Base-by-base conservation (phyloP, 92 coral and sea anemone species). In the Umimayanthus chanpuru region DNA sequence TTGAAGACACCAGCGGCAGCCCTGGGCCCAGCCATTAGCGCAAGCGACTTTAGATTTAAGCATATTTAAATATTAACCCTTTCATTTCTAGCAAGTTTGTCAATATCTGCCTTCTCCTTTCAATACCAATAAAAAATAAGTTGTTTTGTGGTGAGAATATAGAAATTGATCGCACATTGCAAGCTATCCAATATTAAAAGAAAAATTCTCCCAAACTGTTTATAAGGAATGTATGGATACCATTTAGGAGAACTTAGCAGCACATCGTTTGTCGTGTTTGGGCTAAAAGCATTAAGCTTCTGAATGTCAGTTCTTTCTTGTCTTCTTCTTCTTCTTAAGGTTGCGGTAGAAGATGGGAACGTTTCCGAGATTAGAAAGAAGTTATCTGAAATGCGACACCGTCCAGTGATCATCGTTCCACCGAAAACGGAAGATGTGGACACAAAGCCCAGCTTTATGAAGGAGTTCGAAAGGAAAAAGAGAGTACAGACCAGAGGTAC, bases 401-500 rank as follows among this genome's bases (percentile, higher is more conserved):
- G 78, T 21, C 78, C 87, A 2, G 11, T 43, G 61, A 74, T 43
- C 1, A 70, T 83, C 66, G 4, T 70, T 83, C 78, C 77, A 18
- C 87, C 28, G 39, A 92, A 86, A 36, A 25, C 86, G 38, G 93
- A 90, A 44, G 98, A 96, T 40, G 38, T 82, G 25, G 89, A 76
- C 58, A 92, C 90, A 40, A 88, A 85, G 53, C 98, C 98, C 20
- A 90, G 88, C 56, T 96, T 96, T 78, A 91, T 96, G 92, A 94
- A 89, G 80, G 98, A 96, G 90, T 96, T 94, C 87, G 93, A 94
- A 85, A 88, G 82, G 89, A 94, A 94, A 78, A 94, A 93, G 85
- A 89, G 92, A 80, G 72, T 23, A 14, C 89, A 89, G 40, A 49
- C 90, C 20, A 87, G 96, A 82, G 91, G 96, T 94, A 76, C 55